Percentiles rank a stretch among this genome's conserved stretches.
Evolutionary conservation across 1,140 invertebrate genomes (phyloP).

Genomic region (Zophobas morio): DNA sequence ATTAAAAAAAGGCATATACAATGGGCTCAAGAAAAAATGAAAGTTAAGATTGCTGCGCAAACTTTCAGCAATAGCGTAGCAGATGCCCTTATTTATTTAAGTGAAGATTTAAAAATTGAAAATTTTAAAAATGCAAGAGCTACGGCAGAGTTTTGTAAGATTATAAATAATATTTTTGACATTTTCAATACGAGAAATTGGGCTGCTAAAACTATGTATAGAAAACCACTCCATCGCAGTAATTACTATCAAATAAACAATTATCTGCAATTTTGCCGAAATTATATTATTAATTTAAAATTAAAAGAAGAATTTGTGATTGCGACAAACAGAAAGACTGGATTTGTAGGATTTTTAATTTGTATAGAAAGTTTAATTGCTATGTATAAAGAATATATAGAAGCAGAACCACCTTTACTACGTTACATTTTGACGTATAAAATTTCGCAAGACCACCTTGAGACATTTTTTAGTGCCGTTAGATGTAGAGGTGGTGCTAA

Average conservation of each 20-base stretch:
- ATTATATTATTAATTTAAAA: neutral
- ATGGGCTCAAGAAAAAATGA: neutral
- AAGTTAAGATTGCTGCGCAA: no score
- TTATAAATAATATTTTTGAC: neutral
- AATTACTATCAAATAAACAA: neutral
- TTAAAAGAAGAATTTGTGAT: neutral
- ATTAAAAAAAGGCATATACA: neutral
- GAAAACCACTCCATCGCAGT: neutral
- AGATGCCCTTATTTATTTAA: neutral
- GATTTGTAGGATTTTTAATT: slow-evolving; percentile 3
- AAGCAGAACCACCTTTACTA: neutral
- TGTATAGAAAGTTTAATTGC: slow-evolving; percentile 9
- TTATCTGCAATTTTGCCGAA: neutral
- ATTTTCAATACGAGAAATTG: slow-evolving; percentile 4
- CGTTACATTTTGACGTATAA: neutral
- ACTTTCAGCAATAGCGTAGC: no score
- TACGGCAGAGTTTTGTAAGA: neutral
- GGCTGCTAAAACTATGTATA: neutral
- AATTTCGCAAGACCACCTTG: neutral
- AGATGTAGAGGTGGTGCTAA: slow-evolving; percentile 1
- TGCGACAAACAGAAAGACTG: neutral
- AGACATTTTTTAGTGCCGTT: neutral
- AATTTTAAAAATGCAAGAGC: neutral
- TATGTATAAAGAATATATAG: slow-evolving; percentile 2
- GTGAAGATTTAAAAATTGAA: neutral